phyloP scores from a whole-genome alignment of 2,113 vertebrate species.

The Melierax canorus region DNA sequence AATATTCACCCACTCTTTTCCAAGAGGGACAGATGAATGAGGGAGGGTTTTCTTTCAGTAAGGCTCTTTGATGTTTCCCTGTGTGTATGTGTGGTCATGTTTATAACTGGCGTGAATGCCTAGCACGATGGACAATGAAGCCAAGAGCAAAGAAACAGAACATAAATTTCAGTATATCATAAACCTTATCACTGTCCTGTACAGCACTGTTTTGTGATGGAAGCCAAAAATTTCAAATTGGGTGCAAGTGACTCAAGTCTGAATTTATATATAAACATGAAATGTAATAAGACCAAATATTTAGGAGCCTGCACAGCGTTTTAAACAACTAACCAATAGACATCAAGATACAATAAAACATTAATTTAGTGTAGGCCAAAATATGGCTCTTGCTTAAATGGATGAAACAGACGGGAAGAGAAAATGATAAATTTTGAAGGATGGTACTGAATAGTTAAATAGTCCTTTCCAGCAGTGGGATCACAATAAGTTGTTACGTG shows the following conservation, averaged over 20 bases:
- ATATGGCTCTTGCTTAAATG: not conserved
- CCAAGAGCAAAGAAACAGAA: not conserved
- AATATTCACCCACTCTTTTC: not conserved
- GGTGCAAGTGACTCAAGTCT: not conserved
- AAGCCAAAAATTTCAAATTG: slow-evolving; percentile 6
- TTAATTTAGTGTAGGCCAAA: not conserved
- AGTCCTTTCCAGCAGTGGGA: not conserved
- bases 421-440: not conserved
- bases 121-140: not conserved
- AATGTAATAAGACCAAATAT: slow-evolving; percentile 6
- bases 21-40: not conserved
- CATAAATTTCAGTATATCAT: not conserved
- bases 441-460: not conserved
- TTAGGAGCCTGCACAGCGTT: not conserved
- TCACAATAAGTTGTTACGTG: not conserved
- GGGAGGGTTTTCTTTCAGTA: not conserved
- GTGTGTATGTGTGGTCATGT: not conserved
- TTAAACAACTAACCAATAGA: not conserved
- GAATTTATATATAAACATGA: slow-evolving; percentile 8
- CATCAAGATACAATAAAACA: not conserved
- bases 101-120: not conserved
- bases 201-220: not conserved
- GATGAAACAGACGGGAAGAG: not conserved
- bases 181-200: not conserved
- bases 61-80: not conserved